These are phyloP conservation scores for Macrochelys suwanniensis DNA, from an alignment of 2,797 vertebrate species.

Conservation along the genomic window DNA sequence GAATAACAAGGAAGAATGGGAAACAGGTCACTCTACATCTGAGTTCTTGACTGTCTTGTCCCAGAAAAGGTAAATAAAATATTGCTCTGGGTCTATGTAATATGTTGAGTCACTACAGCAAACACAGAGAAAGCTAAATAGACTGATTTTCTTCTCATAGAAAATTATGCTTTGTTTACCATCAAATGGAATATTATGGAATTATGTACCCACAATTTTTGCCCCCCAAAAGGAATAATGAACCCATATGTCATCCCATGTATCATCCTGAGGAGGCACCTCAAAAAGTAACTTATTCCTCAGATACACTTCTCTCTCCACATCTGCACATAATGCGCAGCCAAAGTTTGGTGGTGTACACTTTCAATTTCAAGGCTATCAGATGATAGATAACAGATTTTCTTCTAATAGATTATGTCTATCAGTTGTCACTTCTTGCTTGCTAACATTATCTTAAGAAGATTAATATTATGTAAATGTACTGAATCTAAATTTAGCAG, in stretches of 20 bases:
- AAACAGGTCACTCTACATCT: neutral
- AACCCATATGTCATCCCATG: constrained; percentile 23
- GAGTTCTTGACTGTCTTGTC: constrained; percentile 30
- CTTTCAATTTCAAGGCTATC: constrained; percentile 56
- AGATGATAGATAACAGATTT: constrained; percentile 18
- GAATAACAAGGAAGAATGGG: neutral
- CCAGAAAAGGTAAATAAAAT: neutral
- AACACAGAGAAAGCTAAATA: constrained; percentile 69
- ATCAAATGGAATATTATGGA: constrained; percentile 52
- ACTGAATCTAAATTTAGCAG: neutral
- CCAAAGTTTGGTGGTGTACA: constrained; percentile 20
- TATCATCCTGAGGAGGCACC: constrained; percentile 43
- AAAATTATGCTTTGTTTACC: constrained; percentile 66
- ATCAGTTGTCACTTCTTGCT: constrained; percentile 19
- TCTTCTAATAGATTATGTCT: constrained; percentile 45
- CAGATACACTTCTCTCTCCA: constrained; percentile 45
- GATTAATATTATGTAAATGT: constrained; percentile 6
- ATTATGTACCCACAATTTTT: constrained; percentile 15
- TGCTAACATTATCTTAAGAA: constrained; percentile 31
- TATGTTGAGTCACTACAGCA: neutral
- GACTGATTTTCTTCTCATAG: constrained; percentile 53
- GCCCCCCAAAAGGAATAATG: constrained; percentile 58
- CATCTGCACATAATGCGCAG: constrained; percentile 19
- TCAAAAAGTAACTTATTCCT: constrained; percentile 36
- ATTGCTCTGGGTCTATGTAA: neutral